Conservation (phyloP, 2,797 vertebrate species). For the Ctenosaura bakeri region DNA sequence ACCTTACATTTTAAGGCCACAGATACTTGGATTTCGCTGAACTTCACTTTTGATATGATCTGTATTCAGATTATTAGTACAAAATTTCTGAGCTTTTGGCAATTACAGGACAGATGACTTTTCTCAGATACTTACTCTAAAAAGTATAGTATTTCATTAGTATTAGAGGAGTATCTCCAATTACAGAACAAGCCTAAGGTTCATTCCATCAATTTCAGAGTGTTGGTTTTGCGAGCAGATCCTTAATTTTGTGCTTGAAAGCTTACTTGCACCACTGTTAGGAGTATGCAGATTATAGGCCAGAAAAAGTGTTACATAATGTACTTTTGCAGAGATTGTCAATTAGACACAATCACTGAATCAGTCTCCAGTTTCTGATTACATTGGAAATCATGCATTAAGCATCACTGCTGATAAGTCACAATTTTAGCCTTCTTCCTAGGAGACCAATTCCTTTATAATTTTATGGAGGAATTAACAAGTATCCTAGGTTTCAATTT, state of each 20-base stretch:
- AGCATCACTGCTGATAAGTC: slow-evolving; percentile 9
- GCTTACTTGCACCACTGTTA: slow-evolving; percentile 12
- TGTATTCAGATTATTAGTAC: slow-evolving; percentile 50
- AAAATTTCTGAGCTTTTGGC: slow-evolving; percentile 40
- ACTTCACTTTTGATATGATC: slow-evolving; percentile 59
- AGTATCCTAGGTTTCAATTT: background rate
- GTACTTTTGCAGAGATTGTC: slow-evolving; percentile 31
- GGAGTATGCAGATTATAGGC: slow-evolving; percentile 19
- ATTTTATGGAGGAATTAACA: background rate
- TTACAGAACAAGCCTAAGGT: slow-evolving; percentile 46
- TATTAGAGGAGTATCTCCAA: slow-evolving; percentile 52
- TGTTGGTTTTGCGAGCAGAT: slow-evolving; percentile 22
- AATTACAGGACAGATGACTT: slow-evolving; percentile 48
- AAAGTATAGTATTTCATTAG: slow-evolving; percentile 57
- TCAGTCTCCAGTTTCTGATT: slow-evolving; percentile 31
- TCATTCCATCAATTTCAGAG: slow-evolving; percentile 35
- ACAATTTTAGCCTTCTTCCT: background rate
- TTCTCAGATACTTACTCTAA: background rate
- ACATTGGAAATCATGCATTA: slow-evolving; percentile 32
- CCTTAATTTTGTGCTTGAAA: slow-evolving; percentile 42
- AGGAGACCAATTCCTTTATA: background rate
- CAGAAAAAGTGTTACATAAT: slow-evolving; percentile 17
- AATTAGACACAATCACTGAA: slow-evolving; percentile 39
- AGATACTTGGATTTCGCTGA: slow-evolving; percentile 17
- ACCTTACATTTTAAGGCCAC: no score